Base-by-base conservation (phyloP, 2,797 vertebrate species). In the Masticophis lateralis region DNA sequence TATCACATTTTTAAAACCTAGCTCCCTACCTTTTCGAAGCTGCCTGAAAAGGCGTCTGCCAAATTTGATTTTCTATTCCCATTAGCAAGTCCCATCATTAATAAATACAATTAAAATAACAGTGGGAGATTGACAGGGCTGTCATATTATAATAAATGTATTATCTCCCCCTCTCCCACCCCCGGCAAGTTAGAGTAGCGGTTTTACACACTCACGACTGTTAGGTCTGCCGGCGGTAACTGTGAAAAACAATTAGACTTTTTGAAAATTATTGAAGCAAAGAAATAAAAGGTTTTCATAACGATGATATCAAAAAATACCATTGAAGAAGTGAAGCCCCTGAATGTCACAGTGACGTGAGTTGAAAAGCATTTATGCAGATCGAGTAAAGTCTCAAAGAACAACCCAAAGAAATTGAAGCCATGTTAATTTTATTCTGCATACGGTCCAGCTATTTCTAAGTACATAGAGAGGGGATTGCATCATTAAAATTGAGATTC, bases 31-130 rank as follows among this genome's bases (percentile, higher is more conserved):
- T 55, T 51, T 32, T 9, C 16, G 0, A 63, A 27, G 27, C 56
- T 56, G 25, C 51, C 86, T 25, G 32, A 83, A 89, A 91, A 87
- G 87, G 0, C 66, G 51, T 55, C 86, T 25, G 63, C 32, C 87
- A 92, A 94, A 12, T 87, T 94, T 20, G 91, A n/a, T 88, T 91
- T 93, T 57, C 93, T 59, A 13, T 87, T 43, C 74, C 95, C n/a
- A 16, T 25, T 93, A 5, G 93, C 90, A 89, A 93, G 83, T 87
- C 92, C 89, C 0, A 0, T 92, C 91, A 91, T 95, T 95, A 93
- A 95, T 96, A 96, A 95, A 89, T 56, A 13, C 55, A 92, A 91
- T 93, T 96, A 93, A 93, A 94, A 47, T 90, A 92, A 89, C 91
- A 96, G 87, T 86, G 14, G 90, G 94, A 89, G 90, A 93, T 96